Conservation (phyloP, 2,888 invertebrate genomes). For the Erannis defoliaria region DNA sequence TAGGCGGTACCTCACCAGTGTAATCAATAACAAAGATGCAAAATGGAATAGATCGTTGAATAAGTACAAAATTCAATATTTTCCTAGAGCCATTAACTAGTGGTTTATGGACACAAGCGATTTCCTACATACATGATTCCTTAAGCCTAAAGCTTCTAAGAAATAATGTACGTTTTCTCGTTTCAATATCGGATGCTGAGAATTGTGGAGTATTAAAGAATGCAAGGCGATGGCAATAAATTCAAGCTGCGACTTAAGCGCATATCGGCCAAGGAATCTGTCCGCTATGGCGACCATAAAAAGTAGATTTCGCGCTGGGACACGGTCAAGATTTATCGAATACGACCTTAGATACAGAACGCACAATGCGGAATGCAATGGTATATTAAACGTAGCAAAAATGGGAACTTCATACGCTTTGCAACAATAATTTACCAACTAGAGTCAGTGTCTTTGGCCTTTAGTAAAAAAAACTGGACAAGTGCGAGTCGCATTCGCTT, state of each 20-base stretch:
- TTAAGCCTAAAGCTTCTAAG: slow-evolving; percentile 30
- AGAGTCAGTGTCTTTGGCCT: slow-evolving; percentile 34
- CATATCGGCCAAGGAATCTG: slow-evolving; percentile 77
- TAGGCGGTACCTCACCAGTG: too few relatives aligned
- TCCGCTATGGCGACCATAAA: slow-evolving; percentile 71
- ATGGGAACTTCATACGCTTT: slow-evolving; percentile 33
- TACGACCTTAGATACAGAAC: slow-evolving; percentile 66
- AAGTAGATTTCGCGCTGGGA: slow-evolving; percentile 73
- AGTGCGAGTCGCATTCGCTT: too few relatives aligned
- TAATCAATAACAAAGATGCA: too few relatives aligned
- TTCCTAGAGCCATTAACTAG: neutral
- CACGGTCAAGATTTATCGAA: slow-evolving; percentile 75
- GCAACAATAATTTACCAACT: slow-evolving; percentile 27
- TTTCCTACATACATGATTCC: slow-evolving; percentile 1
- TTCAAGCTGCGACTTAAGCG: slow-evolving; percentile 62
- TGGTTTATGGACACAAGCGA: slow-evolving; percentile 5
- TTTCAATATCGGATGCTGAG: slow-evolving; percentile 46
- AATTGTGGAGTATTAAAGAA: slow-evolving; percentile 65
- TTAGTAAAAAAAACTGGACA: slow-evolving; percentile 16
- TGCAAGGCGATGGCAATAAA: slow-evolving; percentile 65
- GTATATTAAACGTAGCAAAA: slow-evolving; percentile 63
- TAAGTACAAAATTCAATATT: slow-evolving; percentile 1
- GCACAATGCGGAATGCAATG: slow-evolving; percentile 63
- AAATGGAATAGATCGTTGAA: neutral
- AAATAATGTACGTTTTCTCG: slow-evolving; percentile 41